Percentiles rank a stretch among this genome's conserved stretches.
These are phyloP conservation scores for Gymnosoma rotundatum DNA, from an alignment of 2,888 invertebrate species.

Conservation along the genomic window DNA sequence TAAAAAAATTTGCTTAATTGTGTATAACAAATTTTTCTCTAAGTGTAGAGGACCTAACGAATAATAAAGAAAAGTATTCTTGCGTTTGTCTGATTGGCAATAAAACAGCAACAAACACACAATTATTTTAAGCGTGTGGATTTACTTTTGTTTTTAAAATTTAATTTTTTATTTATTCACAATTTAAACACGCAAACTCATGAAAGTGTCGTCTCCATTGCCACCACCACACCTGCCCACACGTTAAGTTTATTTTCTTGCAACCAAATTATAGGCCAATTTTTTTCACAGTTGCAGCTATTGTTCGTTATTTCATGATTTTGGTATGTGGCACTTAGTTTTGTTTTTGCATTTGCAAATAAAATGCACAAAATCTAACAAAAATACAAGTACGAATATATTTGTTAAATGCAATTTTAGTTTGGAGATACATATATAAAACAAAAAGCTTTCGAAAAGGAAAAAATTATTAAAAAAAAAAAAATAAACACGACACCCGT, in stretches of 20 bases:
- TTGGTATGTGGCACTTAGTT: conserved; percentile 56
- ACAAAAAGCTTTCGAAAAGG: conserved; percentile 38
- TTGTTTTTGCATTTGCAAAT: conserved; percentile 23
- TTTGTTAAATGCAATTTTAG: conserved; percentile 13
- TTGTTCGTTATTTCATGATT: conserved; percentile 52
- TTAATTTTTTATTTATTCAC: conserved; percentile 16
- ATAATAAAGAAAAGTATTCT: background rate
- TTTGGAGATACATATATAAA: conserved; percentile 34
- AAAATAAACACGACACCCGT: conserved; percentile 69
- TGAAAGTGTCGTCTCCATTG: conserved; percentile 55
- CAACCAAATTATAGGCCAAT: conserved; percentile 30
- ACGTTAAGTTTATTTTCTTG: conserved; percentile 45
- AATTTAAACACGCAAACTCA: conserved; percentile 52
- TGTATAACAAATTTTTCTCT: background rate
- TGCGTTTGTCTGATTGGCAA: background rate
- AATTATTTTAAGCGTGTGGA: conserved; percentile 1
- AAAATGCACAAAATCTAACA: background rate
- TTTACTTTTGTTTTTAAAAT: conserved; percentile 24
- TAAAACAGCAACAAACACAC: background rate
- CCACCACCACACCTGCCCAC: conserved; percentile 70
- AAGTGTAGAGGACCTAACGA: conserved; percentile 3
- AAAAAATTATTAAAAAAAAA: conserved; percentile 48
- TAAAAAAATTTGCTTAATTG: too few species aligned
- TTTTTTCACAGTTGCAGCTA: conserved; percentile 12
- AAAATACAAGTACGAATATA: background rate